Evolutionary conservation across 2,888 invertebrate genomes (phyloP), one percentile per base, ranked within the genome.

Genomic region (Sphaerophoria taeniata): DNA sequence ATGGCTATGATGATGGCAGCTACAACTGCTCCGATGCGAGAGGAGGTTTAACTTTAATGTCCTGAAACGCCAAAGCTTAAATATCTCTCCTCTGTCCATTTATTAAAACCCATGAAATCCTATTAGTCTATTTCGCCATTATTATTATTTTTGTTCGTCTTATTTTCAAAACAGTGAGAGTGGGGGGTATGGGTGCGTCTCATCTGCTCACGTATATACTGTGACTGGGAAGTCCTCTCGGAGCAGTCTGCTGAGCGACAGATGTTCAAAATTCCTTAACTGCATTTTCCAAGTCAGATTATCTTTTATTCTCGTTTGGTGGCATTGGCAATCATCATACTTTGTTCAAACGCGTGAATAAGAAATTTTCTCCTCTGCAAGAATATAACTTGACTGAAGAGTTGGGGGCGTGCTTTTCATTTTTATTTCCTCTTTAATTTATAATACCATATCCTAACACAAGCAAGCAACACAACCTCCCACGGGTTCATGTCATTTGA

Each of bases 231-330:
- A 3, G 12, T 9, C 9, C 39, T 43, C 43, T 5, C 43, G 4
- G 43, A 11, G 24, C 24, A 24, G 24, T 24, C 24, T 24, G 2
- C 43, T 43, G 43, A 63, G 74, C 74, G 83, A 84, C 84, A 84
- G 80, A 80, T 84, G 84, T 69, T 75, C 33, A 74, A 49, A 76
- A 75, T 75, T 80, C 65, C 72, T 72, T 63, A 67, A 80, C 80
- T 84, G 84, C 84, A 84, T 80, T 84, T 71, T 69, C 61, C 67
- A 61, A 67, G 61, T 69, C 72, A 84, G 71, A 84, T 80, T 84
- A 80, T 80, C 67, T 36, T 65, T 65, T 24, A 24, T 24, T 7
- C 34, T 49, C 49, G 12, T 45, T 49, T 49, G 6, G 16, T 65
- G 34, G 65, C 49, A 49, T 14, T 65, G 49, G 61, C 31, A 56